These are phyloP conservation scores for Vicugna pacos DNA, from an alignment of 2,113 vertebrate genomes.

Conservation along the genomic window DNA sequence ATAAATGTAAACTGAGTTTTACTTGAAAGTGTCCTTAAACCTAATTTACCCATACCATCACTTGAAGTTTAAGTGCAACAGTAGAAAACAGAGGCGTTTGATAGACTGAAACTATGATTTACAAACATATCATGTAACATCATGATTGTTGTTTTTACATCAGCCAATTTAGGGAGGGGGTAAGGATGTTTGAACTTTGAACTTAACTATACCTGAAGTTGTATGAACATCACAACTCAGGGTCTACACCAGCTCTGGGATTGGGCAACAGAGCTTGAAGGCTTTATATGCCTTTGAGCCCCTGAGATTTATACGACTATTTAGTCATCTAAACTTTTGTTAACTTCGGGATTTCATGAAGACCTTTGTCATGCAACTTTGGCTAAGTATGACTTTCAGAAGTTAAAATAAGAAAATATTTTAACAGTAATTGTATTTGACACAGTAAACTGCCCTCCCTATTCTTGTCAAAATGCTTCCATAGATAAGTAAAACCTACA, in stretches of 20 bases:
- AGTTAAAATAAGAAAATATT: conserved; percentile 37
- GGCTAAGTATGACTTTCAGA: not conserved
- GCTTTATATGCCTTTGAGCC: not conserved
- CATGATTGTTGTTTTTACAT: not conserved
- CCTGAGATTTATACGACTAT: conserved; percentile 11
- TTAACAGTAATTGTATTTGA: not conserved
- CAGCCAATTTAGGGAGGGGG: not conserved
- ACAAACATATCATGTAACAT: not conserved
- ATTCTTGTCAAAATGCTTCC: conserved; percentile 68
- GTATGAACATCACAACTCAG: not conserved
- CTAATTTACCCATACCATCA: not conserved
- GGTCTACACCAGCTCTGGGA: not conserved
- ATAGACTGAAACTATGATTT: not conserved
- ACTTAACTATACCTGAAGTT: not conserved
- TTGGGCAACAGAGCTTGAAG: not conserved
- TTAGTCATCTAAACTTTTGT: not conserved
- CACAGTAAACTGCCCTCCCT: conserved; percentile 55
- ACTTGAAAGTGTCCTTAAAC: not conserved
- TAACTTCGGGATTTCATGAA: not conserved
- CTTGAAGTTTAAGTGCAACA: not conserved
- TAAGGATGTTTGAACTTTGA: not conserved
- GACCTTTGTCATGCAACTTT: not conserved
- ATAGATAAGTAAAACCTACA: conserved; percentile 59
- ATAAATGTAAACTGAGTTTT: not conserved
- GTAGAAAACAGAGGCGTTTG: not conserved